These are phyloP conservation scores for Vespertilio murinus DNA, from an alignment of 2,797 vertebrate genomes.

Conservation along the genomic window DNA sequence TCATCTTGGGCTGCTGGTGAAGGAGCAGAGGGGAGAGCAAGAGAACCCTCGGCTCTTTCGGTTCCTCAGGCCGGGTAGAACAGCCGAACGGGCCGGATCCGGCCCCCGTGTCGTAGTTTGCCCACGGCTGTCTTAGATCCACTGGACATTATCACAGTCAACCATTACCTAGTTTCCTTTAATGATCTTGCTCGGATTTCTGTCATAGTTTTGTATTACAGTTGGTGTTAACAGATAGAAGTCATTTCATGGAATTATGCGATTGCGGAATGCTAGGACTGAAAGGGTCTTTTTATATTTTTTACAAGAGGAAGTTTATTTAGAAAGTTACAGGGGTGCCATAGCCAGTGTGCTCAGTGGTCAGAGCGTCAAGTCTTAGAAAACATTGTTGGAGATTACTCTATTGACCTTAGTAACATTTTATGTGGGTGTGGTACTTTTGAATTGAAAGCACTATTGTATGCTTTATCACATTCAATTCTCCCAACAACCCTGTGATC, in stretches of 20 bases:
- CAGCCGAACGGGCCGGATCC: no score
- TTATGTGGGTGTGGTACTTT: not conserved
- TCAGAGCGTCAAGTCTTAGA: not conserved
- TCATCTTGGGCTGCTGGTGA: no score
- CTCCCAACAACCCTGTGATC: not conserved
- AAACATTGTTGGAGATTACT: not conserved
- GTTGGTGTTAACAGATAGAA: not conserved
- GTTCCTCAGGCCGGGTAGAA: no score
- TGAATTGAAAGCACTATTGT: not conserved
- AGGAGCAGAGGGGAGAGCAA: no score
- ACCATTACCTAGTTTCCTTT: not conserved
- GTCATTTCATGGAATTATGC: not conserved
- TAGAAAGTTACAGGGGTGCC: not conserved
- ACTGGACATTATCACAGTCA: not conserved
- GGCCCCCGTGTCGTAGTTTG: no score
- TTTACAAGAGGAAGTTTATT: not conserved
- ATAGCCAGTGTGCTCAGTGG: no score
- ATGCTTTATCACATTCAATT: not conserved
- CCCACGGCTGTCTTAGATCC: no score
- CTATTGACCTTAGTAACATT: not conserved
- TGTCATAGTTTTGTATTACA: not conserved
- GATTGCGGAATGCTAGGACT: not conserved
- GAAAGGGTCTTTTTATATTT: not conserved
- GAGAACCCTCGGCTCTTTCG: no score
- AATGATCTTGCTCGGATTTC: not conserved